Evolutionary conservation across 1,140 invertebrate species (phyloP).

Genomic region (Ceratoteleas bidentatus): DNA sequence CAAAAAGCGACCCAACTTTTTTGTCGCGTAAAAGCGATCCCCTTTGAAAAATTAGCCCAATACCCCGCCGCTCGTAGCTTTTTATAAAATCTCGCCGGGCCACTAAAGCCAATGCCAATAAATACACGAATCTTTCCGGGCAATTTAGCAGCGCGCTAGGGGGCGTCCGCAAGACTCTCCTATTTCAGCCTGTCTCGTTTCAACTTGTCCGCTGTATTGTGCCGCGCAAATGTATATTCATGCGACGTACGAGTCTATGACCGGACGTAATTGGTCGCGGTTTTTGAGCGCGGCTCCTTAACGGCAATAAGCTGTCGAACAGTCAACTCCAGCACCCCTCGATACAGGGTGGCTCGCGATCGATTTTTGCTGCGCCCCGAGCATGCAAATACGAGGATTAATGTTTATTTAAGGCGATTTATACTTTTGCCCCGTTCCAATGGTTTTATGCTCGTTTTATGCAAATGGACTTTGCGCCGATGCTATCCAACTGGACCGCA

Average conservation of each 20-base stretch:
- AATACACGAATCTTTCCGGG: slow-evolving; percentile 69
- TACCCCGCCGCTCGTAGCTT: too few relatives aligned
- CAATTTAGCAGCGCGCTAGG: slow-evolving; percentile 71
- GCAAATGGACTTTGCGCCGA: slow-evolving; percentile 27
- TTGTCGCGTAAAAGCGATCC: too few relatives aligned
- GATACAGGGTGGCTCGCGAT: slow-evolving; percentile 53
- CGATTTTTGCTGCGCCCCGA: slow-evolving; percentile 55
- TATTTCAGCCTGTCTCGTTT: slow-evolving; percentile 53
- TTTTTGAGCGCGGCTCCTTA: slow-evolving; percentile 7
- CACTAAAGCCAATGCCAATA: slow-evolving; percentile 53
- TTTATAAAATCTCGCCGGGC: not conserved
- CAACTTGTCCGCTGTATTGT: slow-evolving; percentile 47
- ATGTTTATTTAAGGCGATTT: slow-evolving; percentile 65
- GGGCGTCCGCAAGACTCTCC: slow-evolving; percentile 43
- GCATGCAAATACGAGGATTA: slow-evolving; percentile 60
- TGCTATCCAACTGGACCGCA: slow-evolving; percentile 26
- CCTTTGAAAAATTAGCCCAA: too few relatives aligned
- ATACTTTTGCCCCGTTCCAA: slow-evolving; percentile 25
- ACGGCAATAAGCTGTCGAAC: slow-evolving; percentile 1
- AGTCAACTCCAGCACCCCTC: slow-evolving; percentile 25
- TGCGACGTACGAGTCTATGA: slow-evolving; percentile 6
- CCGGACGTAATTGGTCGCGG: slow-evolving; percentile 21
- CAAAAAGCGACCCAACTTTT: too few relatives aligned
- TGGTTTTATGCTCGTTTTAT: slow-evolving; percentile 46
- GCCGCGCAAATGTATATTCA: slow-evolving; percentile 22